Evolutionary conservation across 2,888 invertebrate genomes (phyloP).

Genomic region (Mimumesa dahlbomi): DNA sequence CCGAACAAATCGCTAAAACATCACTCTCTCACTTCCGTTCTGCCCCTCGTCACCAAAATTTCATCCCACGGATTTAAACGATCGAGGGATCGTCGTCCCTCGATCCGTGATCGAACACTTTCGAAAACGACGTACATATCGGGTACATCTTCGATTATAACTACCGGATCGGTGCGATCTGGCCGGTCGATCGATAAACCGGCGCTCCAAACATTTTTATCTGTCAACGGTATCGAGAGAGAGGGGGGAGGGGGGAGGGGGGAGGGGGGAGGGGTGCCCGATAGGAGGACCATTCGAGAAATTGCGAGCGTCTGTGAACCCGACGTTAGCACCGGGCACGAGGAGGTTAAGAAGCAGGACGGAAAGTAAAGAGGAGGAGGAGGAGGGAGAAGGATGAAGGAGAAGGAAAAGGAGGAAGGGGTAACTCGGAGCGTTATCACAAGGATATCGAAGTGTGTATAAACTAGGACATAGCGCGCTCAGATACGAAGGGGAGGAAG

Average conservation of each 20-base stretch:
- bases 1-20: no score
- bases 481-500: slow-evolving; percentile 48
- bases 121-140: slow-evolving; percentile 30
- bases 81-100: no score
- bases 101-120: slow-evolving; percentile 14
- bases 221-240: slow-evolving; percentile 51
- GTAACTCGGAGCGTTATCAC: slow-evolving; percentile 63
- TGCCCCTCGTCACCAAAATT: neutral
- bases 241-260: no score
- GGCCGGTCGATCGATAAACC: slow-evolving; percentile 36
- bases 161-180: slow-evolving; percentile 23
- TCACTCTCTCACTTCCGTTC: no score
- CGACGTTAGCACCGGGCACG: slow-evolving; percentile 37
- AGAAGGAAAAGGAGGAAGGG: slow-evolving; percentile 5
- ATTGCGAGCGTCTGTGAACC: slow-evolving; percentile 45
- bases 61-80: no score
- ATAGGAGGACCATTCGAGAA: slow-evolving; percentile 39
- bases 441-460: slow-evolving; percentile 77
- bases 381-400: neutral
- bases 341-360: slow-evolving; percentile 20
- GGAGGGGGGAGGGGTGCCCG: no score
- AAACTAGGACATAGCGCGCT: slow-evolving; percentile 74
- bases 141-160: slow-evolving; percentile 36
- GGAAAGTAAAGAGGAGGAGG: neutral
- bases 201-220: slow-evolving; percentile 48